Base-by-base conservation (phyloP, 2,797 vertebrate species). In the Hippopotamyrus pictus region DNA sequence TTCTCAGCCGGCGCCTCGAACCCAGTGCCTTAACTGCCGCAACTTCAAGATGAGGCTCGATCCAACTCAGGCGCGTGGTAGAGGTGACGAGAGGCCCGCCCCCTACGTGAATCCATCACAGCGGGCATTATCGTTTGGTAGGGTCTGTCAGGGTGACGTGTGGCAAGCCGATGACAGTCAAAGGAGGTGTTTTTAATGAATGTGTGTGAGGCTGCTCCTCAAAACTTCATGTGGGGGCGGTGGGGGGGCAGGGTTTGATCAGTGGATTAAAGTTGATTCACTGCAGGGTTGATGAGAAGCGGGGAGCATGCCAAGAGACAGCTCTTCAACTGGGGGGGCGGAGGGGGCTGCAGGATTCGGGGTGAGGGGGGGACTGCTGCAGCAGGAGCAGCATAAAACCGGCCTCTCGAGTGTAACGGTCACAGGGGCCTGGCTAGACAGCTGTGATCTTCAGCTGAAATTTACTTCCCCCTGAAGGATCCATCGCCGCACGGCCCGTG, bases 261-360 rank as follows among this genome's bases (percentile, higher is more conserved):
- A 89, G 89, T 92, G 93, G 94, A 95, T 95, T 94, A 94, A 96
- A 96, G 95, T 95, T 95, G 96, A 96, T 96, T 96, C 96, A 95
- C 96, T 96, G 93, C 94, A 9, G 92, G 76, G 41, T 93, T 96
- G 95, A 96, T 96, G 96, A 96, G 94, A 90, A 95, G 94, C 93
- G 92, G 94, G 94, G 89, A 50, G 50, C 22, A n/a, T 95, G 95
- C 94, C 93, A 93, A 92, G 92, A 95, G 95, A 95, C 93, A 83
- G 33, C 1, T 17, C 2, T 11, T 12, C 19, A 17, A 2, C 6
- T 48, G 19, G 54, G 53, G 44, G 5, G 44, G 44, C 0, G 11
- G 41, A 3, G 62, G 5, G 50, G 4, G 57, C 0, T 90, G 90
- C 93, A 92, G 93, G 65, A 73, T 25, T 25, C 5, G 22, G n/a